These are phyloP conservation scores for Apteryx owenii DNA, from an alignment of 2,113 vertebrate species.

Conservation along the genomic window DNA sequence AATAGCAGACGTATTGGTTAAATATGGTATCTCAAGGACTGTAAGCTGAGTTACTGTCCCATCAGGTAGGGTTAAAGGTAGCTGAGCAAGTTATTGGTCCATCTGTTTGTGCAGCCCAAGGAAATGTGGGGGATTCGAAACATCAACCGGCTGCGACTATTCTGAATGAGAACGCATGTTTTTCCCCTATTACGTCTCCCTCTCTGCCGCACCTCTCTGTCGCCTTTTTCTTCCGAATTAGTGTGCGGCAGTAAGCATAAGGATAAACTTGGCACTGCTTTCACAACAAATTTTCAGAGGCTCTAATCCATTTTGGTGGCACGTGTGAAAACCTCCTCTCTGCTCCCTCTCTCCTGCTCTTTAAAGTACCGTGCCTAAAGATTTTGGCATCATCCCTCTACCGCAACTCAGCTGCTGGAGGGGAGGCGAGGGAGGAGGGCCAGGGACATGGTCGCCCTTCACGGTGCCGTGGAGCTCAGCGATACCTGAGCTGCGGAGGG, in stretches of 20 bases:
- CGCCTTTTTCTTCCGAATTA: background rate
- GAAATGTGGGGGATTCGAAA: background rate
- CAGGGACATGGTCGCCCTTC: accelerated
- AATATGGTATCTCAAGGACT: background rate
- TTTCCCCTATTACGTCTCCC: background rate
- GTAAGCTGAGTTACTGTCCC: background rate
- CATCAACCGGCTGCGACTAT: background rate
- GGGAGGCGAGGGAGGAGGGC: background rate
- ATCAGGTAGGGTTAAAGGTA: background rate
- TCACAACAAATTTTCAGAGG: background rate
- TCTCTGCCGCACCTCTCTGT: background rate
- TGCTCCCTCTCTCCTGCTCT: background rate
- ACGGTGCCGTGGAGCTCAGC: too few relatives aligned
- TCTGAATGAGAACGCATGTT: background rate
- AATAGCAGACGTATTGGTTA: background rate
- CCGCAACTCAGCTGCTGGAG: background rate
- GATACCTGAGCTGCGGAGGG: background rate
- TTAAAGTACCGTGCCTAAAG: background rate
- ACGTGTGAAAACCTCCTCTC: background rate
- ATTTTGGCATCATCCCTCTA: background rate
- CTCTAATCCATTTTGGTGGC: background rate
- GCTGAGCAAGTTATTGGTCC: background rate
- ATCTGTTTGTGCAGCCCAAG: background rate
- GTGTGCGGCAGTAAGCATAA: background rate
- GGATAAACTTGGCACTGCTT: background rate